These are phyloP conservation scores for Cantharis flavilabris DNA, from an alignment of 2,888 invertebrate species.

Conservation along the genomic window DNA sequence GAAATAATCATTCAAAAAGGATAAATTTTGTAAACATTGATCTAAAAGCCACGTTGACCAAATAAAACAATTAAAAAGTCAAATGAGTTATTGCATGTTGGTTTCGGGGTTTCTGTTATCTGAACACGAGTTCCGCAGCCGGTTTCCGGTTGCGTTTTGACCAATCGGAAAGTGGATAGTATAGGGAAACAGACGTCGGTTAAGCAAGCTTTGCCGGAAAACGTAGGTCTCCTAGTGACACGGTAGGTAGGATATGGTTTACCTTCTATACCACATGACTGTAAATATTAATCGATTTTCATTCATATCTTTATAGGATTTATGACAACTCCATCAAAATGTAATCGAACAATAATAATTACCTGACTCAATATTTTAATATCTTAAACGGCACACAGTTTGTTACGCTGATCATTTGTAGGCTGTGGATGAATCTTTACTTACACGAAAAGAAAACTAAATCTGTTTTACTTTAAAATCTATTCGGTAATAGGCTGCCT, in stretches of 20 bases:
- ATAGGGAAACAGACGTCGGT: constrained; percentile 25
- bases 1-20: constrained; percentile 2
- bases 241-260: constrained; percentile 29
- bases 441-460: neutral
- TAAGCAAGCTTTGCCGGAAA: constrained; percentile 21
- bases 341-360: neutral
- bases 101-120: constrained; percentile 38
- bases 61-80: constrained; percentile 40
- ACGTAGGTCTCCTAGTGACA: constrained; percentile 24
- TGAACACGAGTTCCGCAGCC: constrained; percentile 35
- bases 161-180: constrained; percentile 32
- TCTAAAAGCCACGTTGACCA: constrained; percentile 20
- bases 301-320: neutral
- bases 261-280: constrained; percentile 21
- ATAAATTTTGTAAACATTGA: constrained; percentile 32
- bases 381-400: neutral
- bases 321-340: neutral
- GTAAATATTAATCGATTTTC: neutral
- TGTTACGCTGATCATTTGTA: neutral
- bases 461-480: neutral
- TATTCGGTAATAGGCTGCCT: neutral
- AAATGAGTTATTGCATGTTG: constrained; percentile 41
- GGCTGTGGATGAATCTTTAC: neutral
- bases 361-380: neutral
- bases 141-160: constrained; percentile 38